Base-by-base conservation (phyloP, 2,888 invertebrate genomes). In the Sarcophaga caerulescens region DNA sequence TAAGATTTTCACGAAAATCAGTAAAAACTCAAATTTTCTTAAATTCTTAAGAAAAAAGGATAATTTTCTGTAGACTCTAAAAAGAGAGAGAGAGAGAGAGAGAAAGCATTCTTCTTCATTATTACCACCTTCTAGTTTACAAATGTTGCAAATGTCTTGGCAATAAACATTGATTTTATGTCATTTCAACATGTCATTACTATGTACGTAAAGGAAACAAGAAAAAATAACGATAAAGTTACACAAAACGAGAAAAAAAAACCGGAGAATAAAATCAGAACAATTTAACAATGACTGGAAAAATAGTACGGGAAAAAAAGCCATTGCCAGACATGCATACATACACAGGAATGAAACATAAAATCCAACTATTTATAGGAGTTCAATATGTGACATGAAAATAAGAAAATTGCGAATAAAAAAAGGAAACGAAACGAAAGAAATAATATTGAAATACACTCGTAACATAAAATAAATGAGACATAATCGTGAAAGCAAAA, bases 111-210 rank as follows among this genome's bases (percentile, higher is more conserved):
- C 12, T 52, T 62, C 23, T 44, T 63, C 65, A 77, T 78, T 73
- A 85, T 75, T 75, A 59, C 79, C 81, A 70, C 79, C 74, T 82
- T 77, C 78, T 85, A 74, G 77, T 65, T 63, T 74, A 77, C 73
- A 83, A 86, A 86, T 86, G 85, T 83, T 85, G 83, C 80, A 86
- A 86, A 86, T 86, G 85, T 81, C 80, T 78, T 69, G 73, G 69
- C 80, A 83, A 86, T 86, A 86, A 86, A 83, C 85, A 86, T 81
- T 83, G 85, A 86, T 86, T 86, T 86, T 83, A 86, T 86, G 85
- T 86, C 85, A 83, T 86, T 86, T 86, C 85, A 86, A 86, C 85
- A 86, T 83, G 85, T 78, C 80, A 83, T 86, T 86, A 77, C 83
- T 73, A 81, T 74, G 76, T 21, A 79, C 78, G 75, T 75, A 66